These are phyloP conservation scores for Araneus ventricosus DNA, from an alignment of 1,140 invertebrate species.

Conservation along the genomic window DNA sequence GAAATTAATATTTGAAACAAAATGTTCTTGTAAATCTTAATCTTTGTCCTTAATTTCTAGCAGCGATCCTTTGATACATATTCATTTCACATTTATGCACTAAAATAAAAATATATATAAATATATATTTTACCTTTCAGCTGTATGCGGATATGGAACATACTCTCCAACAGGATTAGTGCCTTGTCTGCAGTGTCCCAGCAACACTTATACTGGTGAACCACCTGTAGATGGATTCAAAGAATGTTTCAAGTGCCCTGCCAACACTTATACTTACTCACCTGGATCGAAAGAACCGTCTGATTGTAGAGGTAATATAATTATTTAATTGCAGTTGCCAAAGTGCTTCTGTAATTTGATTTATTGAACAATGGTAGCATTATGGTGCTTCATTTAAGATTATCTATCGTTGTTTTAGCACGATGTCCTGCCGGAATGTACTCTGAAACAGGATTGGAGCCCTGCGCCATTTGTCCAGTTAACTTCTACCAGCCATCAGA, in stretches of 20 bases:
- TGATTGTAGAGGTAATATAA: slow-evolving; percentile 87
- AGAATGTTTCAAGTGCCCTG: slow-evolving; percentile 94
- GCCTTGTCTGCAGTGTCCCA: slow-evolving; percentile 95
- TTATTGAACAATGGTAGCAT: neutral
- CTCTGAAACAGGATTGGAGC: slow-evolving; percentile 95
- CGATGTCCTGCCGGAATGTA: slow-evolving; percentile 93
- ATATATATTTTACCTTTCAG: slow-evolving; percentile 23
- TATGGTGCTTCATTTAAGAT: neutral
- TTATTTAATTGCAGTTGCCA: neutral
- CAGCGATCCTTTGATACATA: no score
- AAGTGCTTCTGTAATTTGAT: neutral
- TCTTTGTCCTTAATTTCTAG: no score
- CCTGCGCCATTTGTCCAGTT: slow-evolving; percentile 95
- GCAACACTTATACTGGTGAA: slow-evolving; percentile 93
- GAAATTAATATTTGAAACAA: no score
- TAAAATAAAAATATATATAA: no score
- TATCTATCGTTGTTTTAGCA: slow-evolving; percentile 18
- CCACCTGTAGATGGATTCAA: slow-evolving; percentile 95
- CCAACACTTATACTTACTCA: slow-evolving; percentile 94
- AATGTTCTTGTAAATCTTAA: no score
- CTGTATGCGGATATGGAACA: slow-evolving; percentile 97
- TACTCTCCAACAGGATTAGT: slow-evolving; percentile 96
- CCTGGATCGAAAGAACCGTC: slow-evolving; percentile 89
- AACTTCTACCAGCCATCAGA: slow-evolving; percentile 93
- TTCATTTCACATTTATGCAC: no score